phyloP scores from a whole-genome alignment of 2,113 vertebrate species.

The Tupaia tana region DNA sequence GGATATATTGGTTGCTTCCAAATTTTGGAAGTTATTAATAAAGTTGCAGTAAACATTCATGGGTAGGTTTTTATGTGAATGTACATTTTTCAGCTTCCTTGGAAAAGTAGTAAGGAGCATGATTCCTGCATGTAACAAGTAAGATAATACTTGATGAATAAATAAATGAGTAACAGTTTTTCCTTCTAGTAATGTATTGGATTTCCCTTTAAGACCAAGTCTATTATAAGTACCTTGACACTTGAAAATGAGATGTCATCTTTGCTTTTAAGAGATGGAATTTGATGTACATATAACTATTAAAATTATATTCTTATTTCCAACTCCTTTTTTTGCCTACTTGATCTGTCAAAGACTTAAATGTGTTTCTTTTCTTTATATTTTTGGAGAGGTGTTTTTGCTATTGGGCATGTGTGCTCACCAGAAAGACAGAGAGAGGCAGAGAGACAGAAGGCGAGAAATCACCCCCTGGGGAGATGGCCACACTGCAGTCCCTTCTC shows the following conservation, averaged over 20 bases:
- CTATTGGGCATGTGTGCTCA: too few species aligned
- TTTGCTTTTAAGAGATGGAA: neutral
- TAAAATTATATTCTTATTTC: neutral
- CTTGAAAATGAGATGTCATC: neutral
- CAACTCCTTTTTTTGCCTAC: neutral
- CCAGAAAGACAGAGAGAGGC: too few species aligned
- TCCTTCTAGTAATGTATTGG: neutral
- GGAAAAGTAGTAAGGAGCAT: too few species aligned
- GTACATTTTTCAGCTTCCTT: neutral
- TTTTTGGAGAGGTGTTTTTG: too few species aligned
- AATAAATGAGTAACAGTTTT: neutral
- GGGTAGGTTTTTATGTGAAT: neutral
- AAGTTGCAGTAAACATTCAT: neutral
- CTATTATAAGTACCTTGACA: neutral
- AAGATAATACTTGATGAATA: neutral
- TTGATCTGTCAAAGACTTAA: conserved; percentile 11
- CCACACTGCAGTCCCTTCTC: too few species aligned
- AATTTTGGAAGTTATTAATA: neutral
- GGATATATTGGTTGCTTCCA: neutral
- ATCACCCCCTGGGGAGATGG: too few species aligned
- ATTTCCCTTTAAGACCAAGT: neutral
- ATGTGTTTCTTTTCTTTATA: neutral
- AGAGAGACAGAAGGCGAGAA: too few species aligned
- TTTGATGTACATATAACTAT: neutral
- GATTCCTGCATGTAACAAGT: neutral